phyloP scores from a whole-genome alignment of 2,113 vertebrate genomes.

The Cyanoliseus patagonus region DNA sequence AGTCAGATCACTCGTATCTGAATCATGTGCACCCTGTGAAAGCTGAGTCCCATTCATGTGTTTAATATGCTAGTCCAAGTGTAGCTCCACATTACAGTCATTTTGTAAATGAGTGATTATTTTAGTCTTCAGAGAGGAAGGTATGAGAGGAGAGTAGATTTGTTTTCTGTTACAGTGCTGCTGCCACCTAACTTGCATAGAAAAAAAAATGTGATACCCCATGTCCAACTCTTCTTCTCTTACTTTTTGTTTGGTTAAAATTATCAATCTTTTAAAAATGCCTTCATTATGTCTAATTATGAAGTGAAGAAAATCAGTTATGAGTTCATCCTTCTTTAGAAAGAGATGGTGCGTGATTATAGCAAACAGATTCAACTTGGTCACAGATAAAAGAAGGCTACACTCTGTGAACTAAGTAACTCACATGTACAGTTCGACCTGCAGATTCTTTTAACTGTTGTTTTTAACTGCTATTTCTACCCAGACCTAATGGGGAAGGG shows the following conservation, averaged over 20 bases:
- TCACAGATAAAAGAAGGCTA: neutral
- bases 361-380: neutral
- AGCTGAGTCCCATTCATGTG: neutral
- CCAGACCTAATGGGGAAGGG: neutral
- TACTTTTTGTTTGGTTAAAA: neutral
- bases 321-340: neutral
- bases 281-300: neutral
- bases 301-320: neutral
- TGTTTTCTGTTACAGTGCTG: neutral
- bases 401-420: neutral
- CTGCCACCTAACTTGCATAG: neutral
- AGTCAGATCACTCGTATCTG: neutral
- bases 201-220: neutral
- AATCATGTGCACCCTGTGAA: neutral
- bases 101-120: neutral
- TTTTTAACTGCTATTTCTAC: neutral
- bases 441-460: neutral
- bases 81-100: neutral
- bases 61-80: neutral
- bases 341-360: neutral
- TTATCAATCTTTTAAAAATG: neutral
- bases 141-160: neutral
- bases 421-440: neutral
- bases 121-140: neutral
- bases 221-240: neutral